Base-by-base conservation (phyloP, 1,140 invertebrate species). In the Pachypeltis micranthus region DNA sequence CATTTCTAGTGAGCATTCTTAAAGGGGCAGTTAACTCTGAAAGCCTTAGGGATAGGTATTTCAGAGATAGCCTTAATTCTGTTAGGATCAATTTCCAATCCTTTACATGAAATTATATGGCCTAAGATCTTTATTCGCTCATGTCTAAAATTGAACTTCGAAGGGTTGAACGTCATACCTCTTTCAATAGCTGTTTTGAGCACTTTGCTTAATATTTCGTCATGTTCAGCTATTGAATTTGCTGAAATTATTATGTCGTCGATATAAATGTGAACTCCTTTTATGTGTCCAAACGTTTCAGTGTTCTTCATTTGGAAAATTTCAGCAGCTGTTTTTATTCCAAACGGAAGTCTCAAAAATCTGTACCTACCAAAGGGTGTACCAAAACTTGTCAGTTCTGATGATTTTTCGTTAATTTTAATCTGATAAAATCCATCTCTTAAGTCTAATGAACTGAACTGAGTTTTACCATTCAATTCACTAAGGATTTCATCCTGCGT, bases 91-190 rank as follows among this genome's bases (percentile, higher is more conserved):
- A 72, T 65, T 63, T 67, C 69, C 2, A 78, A 67, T 12, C 74
- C 74, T 21, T 71, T 59, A 62, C 56, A 58, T 55, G 68, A 65
- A 55, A 73, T 66, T 39, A 68, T 64, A 58, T 71, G 67, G 7
- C 74, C 76, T 44, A 78, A 65, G 66, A 72, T 76, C 29, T 68
- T 71, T 7, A 76, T 66, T 55, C 69, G 67, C 73, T 71, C 68
- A 77, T 78, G 14, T 69, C 68, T 39, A 64, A 67, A 68, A 76
- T 75, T 34, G 77, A 67, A 61, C 70, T 72, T 19, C 72, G 71
- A 63, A 66, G 59, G 25, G 72, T 63, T 58, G 25, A 29, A 58
- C 14, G 28, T 58, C 26, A 29, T 58, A 51, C 47, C 47, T 21
- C 23, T 51, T 21, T 51, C 47, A 51, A 51, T 10, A 21, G 47